A percentile compares a stretch with the other conserved stretches of the same genome.
Conservation (phyloP, 2,797 vertebrate species). For the Sus cebifrons region DNA sequence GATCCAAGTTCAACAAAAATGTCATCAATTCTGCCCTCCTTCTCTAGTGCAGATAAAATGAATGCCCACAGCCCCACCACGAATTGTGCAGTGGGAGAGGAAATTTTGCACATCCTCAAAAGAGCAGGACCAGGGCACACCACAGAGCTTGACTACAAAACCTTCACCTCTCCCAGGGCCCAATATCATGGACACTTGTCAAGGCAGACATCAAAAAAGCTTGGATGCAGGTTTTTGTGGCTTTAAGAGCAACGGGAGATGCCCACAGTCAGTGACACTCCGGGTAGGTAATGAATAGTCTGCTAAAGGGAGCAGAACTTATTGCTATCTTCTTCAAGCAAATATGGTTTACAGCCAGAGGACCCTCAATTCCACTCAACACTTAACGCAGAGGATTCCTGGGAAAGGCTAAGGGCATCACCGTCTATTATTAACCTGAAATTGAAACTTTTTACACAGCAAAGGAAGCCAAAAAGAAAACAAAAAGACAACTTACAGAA, state of each 20-base stretch:
- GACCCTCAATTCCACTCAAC: too few relatives aligned
- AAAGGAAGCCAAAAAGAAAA: too few relatives aligned
- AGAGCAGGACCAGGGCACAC: constrained; percentile 98
- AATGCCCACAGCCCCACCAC: constrained; percentile 93
- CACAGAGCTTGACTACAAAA: constrained; percentile 96
- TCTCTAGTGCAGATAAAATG: constrained; percentile 99
- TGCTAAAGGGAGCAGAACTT: too few relatives aligned
- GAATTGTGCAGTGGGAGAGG: constrained; percentile 95
- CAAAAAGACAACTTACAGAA: too few relatives aligned
- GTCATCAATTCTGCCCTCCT: constrained; percentile 96
- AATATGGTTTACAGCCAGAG: too few relatives aligned
- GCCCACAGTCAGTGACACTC: too few relatives aligned
- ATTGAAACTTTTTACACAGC: too few relatives aligned
- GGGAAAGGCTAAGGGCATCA: too few relatives aligned
- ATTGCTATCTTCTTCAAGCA: too few relatives aligned
- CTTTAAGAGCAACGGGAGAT: background rate
- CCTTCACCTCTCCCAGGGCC: constrained; percentile 93
- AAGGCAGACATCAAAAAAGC: constrained; percentile 73
- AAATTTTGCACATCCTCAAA: constrained; percentile 95
- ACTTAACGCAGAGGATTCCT: too few relatives aligned
- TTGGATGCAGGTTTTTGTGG: constrained; percentile 65
- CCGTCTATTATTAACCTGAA: too few relatives aligned
- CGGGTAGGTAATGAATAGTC: too few relatives aligned
- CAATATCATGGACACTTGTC: constrained; percentile 89
- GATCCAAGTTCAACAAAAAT: constrained; percentile 97